These are phyloP conservation scores for Eufriesea mexicana DNA, from an alignment of 1,140 invertebrate species.

Conservation along the genomic window DNA sequence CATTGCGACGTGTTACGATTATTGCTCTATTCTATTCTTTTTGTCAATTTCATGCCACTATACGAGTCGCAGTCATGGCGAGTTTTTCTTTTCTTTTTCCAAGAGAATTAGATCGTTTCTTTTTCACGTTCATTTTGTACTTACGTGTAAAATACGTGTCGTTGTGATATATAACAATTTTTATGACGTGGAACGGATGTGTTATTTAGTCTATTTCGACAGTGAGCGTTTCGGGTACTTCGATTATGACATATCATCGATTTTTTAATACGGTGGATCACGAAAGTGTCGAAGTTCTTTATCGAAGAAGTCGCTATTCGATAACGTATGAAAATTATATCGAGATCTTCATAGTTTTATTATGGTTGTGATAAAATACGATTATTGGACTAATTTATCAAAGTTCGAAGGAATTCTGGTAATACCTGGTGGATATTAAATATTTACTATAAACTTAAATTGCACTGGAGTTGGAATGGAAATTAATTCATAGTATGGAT, in stretches of 20 bases:
- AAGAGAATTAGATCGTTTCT: not conserved
- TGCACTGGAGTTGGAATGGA: not conserved
- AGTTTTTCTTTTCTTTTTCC: not conserved
- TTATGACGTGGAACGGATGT: no score
- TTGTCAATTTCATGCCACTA: not conserved
- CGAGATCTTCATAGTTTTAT: not conserved
- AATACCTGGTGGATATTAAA: not conserved
- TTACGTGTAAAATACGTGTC: no score
- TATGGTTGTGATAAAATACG: not conserved
- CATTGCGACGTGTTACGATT: conserved; percentile 1
- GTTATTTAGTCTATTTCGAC: not conserved
- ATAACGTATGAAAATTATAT: not conserved
- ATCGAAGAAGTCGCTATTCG: not conserved
- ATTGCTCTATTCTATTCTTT: not conserved
- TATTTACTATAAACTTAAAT: not conserved
- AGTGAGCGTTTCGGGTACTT: not conserved
- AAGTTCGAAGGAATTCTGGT: not conserved
- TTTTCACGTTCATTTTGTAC: not conserved
- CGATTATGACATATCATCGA: not conserved
- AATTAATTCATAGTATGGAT: not conserved
- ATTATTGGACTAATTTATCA: not conserved
- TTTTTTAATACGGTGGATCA: not conserved
- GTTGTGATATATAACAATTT: no score
- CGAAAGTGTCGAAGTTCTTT: not conserved
- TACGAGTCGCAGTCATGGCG: conserved; percentile 30